Base-by-base conservation (phyloP, 1,140 invertebrate genomes). In the Apis dorsata region DNA sequence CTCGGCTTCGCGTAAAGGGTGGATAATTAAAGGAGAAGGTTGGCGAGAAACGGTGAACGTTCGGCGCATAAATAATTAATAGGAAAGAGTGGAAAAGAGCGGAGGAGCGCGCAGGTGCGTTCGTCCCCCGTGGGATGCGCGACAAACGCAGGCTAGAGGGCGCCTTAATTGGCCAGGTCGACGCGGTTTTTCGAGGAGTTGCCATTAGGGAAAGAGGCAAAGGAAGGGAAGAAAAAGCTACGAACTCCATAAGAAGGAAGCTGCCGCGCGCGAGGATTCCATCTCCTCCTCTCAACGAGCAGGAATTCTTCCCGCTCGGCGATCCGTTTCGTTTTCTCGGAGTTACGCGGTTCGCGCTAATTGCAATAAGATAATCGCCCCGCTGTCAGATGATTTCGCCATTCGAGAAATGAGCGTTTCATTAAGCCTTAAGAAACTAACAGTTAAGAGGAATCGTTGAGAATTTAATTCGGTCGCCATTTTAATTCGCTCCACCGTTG, bases 21-120 rank as follows among this genome's bases (percentile, higher is more conserved):
- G 86, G 90, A 91, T 91, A 91, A 93, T 92, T 92, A 92, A 92
- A 8, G n/a, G 13, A 59, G 19, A 92, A 90, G 62, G 59, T 24
- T 24, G 73, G 62, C 65, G 83, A 84, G 86, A 90, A 91, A 80
- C 79, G 86, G 55, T 63, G 87, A 85, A 90, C 91, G 89, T 88
- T 89, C 84, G 63, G 79, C 84, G 87, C 84, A 91, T 90, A 82
- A 90, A 34, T 90, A 91, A 91, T 89, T 91, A 85, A 86, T 81
- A 85, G 13, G n/a, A 8, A 13, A 71, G 80, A 53, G 28, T 74
- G 12, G 76, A 74, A 69, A 44, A 17, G 72, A 83, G 62, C 76
- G 79, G 24, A 63, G 63, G 53, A 77, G n/a, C 71, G 63, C 2
- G 69, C 55, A 53, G 53, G 72, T 83, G 85, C 69, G 59, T 76